Base-by-base conservation (phyloP, 2,113 vertebrate genomes). In the Tetraodon nigroviridis region DNA sequence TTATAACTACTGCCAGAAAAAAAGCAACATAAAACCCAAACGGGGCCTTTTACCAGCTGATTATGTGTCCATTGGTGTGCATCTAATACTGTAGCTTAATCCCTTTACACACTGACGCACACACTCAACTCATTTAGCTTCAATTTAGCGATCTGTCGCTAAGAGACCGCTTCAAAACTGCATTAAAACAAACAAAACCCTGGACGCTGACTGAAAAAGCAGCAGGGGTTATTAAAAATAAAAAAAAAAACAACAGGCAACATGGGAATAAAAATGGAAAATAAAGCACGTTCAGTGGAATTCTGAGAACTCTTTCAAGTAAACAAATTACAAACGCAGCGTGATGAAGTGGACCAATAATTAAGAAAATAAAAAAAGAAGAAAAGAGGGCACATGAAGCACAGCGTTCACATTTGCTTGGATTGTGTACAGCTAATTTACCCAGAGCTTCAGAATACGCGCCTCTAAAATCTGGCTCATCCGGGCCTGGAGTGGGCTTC, bases 11-110 rank as follows among this genome's bases (percentile, higher is more conserved):
- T 71, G 50, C 41, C 48, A 64, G 42, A 60, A 44, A 14, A 44
- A 60, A 81, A 79, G 61, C 70, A 78, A 75, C 67, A 70, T 41
- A 75, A 73, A 37, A 82, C 75, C 51, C 67, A 77, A 48, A 72
- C 50, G 63, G 46, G 53, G 54, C 61, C 32, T 70, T 60, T 18
- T 55, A 17, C 79, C 75, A 81, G 58, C 51, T 78, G 76, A 84
- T 84, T 79, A 82, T 80, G 24, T 6, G 32, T 11, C 10, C 69
- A 73, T 76, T 42, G n/a, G 66, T 85, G 78, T 82, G 64, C 69
- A 75, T 56, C 70, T 83, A 86, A 84, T 79, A 86, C 81, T 81
- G 73, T 79, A 85, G 80, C 79, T 86, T 76, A 70, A 64, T 79
- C 80, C 77, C 80, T 67, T 79, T 63, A 69, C 44, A 61, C 21